phyloP scores from a whole-genome alignment of 2,888 invertebrate species.

The Gandaritis pyraliata region DNA sequence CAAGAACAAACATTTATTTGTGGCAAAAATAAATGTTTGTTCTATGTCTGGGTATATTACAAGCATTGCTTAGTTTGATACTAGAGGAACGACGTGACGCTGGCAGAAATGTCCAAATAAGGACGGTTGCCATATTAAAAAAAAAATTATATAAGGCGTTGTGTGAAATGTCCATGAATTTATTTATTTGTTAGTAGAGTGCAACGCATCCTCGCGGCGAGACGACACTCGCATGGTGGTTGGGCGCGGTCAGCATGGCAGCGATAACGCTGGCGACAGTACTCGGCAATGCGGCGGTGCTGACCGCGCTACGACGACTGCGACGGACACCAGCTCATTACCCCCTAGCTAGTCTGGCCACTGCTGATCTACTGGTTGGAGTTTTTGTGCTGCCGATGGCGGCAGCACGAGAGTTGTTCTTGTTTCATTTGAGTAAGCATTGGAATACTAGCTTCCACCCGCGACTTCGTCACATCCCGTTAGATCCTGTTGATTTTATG shows the following conservation, averaged over 20 bases:
- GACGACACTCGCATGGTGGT: constrained; percentile 51
- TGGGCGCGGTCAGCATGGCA: constrained; percentile 55
- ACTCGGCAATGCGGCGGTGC: constrained; percentile 64
- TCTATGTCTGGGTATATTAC: too few relatives aligned
- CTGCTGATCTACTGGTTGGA: constrained; percentile 86
- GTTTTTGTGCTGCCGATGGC: constrained; percentile 83
- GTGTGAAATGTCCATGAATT: too few relatives aligned
- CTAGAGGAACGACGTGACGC: too few relatives aligned
- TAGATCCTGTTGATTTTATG: too few relatives aligned
- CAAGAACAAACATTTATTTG: too few relatives aligned
- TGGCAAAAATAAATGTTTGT: too few relatives aligned
- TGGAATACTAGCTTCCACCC: too few relatives aligned
- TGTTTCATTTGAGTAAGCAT: constrained; percentile 73
- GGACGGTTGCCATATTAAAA: too few relatives aligned
- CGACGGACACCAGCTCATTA: constrained; percentile 84
- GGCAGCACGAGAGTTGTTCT: constrained; percentile 82
- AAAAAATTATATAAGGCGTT: too few relatives aligned
- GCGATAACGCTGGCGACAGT: constrained; percentile 56
- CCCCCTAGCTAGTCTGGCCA: constrained; percentile 87
- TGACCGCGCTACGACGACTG: constrained; percentile 61
- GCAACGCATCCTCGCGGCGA: constrained; percentile 54
- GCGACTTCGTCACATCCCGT: too few relatives aligned
- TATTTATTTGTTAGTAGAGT: constrained; percentile 19
- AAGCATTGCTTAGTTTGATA: too few relatives aligned
- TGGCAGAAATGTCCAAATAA: too few relatives aligned